Evolutionary conservation across 2,113 vertebrate species (phyloP).

Genomic region (Ursus arctos): DNA sequence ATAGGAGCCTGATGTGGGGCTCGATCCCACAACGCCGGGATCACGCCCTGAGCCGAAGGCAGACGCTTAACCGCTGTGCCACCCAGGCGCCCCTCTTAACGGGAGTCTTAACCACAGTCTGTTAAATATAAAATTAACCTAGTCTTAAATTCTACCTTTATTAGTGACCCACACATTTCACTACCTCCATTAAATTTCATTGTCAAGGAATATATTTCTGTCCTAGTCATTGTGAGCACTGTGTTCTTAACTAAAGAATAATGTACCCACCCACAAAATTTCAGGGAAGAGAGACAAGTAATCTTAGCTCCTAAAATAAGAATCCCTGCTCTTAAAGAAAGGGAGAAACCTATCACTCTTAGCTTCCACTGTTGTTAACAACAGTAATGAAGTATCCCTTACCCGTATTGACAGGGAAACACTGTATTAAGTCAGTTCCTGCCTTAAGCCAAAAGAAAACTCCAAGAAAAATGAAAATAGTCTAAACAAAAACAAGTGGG

Average conservation of each 20-base stretch:
- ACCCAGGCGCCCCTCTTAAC: too few relatives aligned
- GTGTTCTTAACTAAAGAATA: conserved; percentile 44
- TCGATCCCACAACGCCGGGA: too few relatives aligned
- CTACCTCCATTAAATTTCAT: conserved; percentile 29
- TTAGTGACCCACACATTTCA: conserved; percentile 11
- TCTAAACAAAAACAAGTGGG: conserved; percentile 46
- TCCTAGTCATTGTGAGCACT: background rate
- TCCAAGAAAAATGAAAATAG: conserved; percentile 8
- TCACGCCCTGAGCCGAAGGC: too few relatives aligned
- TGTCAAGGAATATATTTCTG: conserved; percentile 4
- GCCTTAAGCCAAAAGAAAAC: conserved; percentile 32
- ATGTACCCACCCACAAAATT: background rate
- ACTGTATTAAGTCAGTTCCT: background rate
- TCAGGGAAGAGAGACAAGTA: background rate
- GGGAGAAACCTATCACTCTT: conserved; percentile 8
- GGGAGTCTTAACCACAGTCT: conserved; percentile 2
- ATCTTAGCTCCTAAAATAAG: conserved; percentile 33
- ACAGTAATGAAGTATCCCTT: conserved; percentile 4
- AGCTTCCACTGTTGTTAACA: background rate
- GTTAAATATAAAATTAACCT: conserved; percentile 34
- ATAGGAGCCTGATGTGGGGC: too few relatives aligned
- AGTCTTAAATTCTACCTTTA: conserved; percentile 40
- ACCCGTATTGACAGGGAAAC: background rate
- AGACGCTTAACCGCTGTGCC: too few relatives aligned
- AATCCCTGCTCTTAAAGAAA: conserved; percentile 35